phyloP scores from a whole-genome alignment of 2,797 vertebrate genomes.

The Furcifer pardalis region DNA sequence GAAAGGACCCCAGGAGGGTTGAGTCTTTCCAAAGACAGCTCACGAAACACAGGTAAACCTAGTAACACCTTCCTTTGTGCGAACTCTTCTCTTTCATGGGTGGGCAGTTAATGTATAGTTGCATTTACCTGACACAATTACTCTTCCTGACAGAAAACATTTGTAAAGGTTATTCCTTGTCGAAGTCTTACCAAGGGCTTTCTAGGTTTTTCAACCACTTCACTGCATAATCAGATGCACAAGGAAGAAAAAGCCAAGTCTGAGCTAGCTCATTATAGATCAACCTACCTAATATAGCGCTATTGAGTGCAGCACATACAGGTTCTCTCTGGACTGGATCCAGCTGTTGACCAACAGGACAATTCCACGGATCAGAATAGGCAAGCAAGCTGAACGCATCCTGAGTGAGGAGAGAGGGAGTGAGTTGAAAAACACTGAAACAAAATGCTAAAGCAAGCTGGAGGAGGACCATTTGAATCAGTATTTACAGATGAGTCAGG shows the following conservation, averaged over 20 bases:
- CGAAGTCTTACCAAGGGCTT: background rate
- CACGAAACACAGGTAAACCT: too few species aligned
- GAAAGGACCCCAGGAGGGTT: too few species aligned
- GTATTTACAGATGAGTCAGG: too few species aligned
- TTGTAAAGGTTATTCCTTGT: background rate
- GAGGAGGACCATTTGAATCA: too few species aligned
- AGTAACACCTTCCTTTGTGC: background rate
- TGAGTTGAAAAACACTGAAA: slow-evolving; percentile 21
- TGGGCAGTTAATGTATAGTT: background rate
- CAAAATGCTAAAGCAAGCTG: too few species aligned
- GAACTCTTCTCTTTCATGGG: background rate
- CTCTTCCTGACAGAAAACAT: background rate
- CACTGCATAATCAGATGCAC: background rate
- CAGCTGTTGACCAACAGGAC: slow-evolving; percentile 95
- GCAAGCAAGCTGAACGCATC: slow-evolving; percentile 97
- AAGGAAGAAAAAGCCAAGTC: background rate
- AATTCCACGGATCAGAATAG: slow-evolving; percentile 97
- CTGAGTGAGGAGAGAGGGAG: slow-evolving; percentile 72
- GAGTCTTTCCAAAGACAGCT: too few species aligned
- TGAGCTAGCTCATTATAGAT: background rate
- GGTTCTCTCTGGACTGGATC: slow-evolving; percentile 95
- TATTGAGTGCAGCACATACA: slow-evolving; percentile 96
- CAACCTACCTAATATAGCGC: slow-evolving; percentile 95
- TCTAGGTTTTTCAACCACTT: background rate
- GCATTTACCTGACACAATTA: too few species aligned